Evolutionary conservation across 2,888 invertebrate genomes (phyloP).

Genomic region (Lissocephala sabroskyi): DNA sequence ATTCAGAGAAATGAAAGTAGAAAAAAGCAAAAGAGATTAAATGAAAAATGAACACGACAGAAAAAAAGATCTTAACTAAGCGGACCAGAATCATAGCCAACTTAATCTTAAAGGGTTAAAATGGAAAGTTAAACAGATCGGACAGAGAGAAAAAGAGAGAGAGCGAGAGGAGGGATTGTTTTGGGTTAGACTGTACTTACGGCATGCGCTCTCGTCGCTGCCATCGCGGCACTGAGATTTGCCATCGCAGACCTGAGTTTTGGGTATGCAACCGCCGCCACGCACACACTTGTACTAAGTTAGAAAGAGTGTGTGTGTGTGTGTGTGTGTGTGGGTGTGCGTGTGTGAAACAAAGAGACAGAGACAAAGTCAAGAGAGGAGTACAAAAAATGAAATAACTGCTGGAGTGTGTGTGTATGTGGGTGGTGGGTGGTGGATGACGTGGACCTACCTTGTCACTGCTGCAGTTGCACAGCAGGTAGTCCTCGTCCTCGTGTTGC

Average conservation of each 20-base stretch:
- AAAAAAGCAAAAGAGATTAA: conserved; percentile 2
- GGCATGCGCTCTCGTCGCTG: conserved; percentile 74
- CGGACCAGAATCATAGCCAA: too few species aligned
- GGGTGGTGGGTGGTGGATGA: too few species aligned
- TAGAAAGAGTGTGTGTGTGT: not conserved
- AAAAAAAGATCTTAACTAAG: too few species aligned
- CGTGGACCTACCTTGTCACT: conserved; percentile 69
- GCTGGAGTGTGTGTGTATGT: too few species aligned
- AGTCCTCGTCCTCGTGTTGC: conserved; percentile 81
- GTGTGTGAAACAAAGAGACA: not conserved
- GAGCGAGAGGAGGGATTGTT: not conserved
- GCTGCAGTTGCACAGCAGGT: conserved; percentile 68
- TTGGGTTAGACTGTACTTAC: conserved; percentile 72
- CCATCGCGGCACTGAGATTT: conserved; percentile 74
- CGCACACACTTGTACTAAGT: conserved; percentile 71
- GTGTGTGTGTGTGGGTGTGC: conserved; percentile 13
- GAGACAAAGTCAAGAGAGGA: not conserved
- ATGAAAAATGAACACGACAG: not conserved
- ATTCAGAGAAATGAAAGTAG: conserved; percentile 4
- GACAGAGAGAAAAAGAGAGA: conserved; percentile 34
- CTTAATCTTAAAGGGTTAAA: too few species aligned
- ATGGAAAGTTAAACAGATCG: not conserved
- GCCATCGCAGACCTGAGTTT: conserved; percentile 74
- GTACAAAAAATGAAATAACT: not conserved
- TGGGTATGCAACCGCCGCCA: conserved; percentile 72